Percentiles rank a stretch among this genome's conserved stretches.
Conservation (phyloP, 2,888 invertebrate genomes). For the Odontomyia ornata region DNA sequence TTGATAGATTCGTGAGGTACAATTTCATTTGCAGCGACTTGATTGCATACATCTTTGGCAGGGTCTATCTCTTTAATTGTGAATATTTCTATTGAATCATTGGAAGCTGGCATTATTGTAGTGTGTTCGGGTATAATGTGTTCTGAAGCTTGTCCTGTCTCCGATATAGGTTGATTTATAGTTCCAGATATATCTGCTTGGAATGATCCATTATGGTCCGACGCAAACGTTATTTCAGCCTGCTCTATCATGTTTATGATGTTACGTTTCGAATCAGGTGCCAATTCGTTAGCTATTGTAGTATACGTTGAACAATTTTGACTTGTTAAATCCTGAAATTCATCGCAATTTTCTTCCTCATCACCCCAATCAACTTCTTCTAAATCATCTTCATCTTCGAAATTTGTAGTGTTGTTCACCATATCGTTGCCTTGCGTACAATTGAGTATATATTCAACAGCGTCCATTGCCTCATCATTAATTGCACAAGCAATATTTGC, state of each 20-base stretch:
- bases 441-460: slow-evolving; percentile 28
- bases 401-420: neutral
- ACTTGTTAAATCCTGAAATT: neutral
- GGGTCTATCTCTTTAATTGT: neutral
- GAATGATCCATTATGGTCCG: neutral
- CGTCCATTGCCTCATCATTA: slow-evolving; percentile 25
- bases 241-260: slow-evolving; percentile 4
- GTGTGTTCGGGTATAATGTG: no score
- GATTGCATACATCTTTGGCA: neutral
- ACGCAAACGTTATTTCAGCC: slow-evolving; percentile 22
- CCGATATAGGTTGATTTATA: neutral
- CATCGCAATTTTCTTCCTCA: neutral
- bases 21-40: neutral
- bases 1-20: neutral
- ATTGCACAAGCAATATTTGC: neutral
- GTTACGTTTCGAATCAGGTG: neutral
- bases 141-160: neutral
- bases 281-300: no score
- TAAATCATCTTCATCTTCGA: slow-evolving; percentile 18
- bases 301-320: neutral
- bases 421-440: slow-evolving; percentile 4
- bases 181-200: neutral
- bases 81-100: neutral
- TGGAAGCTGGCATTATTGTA: neutral
- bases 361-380: slow-evolving; percentile 31